phyloP scores from a whole-genome alignment of 2,888 invertebrate species.

The Dromius quadrimaculatus region DNA sequence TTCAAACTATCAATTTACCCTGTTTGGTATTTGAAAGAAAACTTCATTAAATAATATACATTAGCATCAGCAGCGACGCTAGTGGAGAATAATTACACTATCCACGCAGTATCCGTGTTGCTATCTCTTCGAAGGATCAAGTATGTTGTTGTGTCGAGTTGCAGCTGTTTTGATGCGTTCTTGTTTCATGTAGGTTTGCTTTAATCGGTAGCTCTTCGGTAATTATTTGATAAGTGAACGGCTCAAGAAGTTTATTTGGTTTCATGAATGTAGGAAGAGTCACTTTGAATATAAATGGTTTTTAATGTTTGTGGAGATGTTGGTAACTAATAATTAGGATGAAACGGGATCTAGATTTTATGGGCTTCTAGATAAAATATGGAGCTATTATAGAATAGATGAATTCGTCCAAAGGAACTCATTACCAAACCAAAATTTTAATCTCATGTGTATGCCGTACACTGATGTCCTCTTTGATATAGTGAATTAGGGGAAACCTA shows the following conservation, averaged over 20 bases:
- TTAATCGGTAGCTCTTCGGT: slow-evolving; percentile 24
- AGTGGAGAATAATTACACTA: slow-evolving; percentile 5
- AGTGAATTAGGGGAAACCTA: too few relatives aligned
- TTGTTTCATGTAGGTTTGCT: slow-evolving; percentile 20
- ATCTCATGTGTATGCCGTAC: too few relatives aligned
- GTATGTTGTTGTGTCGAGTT: slow-evolving; percentile 4
- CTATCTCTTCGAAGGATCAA: slow-evolving; percentile 1
- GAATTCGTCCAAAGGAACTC: too few relatives aligned
- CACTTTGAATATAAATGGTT: slow-evolving; percentile 2
- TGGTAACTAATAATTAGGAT: too few relatives aligned
- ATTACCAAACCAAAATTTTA: too few relatives aligned
- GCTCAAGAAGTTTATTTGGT: slow-evolving; percentile 1
- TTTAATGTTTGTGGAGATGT: too few relatives aligned
- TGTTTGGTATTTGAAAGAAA: neutral
- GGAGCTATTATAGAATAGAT: too few relatives aligned
- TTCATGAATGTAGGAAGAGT: neutral
- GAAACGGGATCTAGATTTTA: too few relatives aligned
- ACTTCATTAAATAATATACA: slow-evolving; percentile 3
- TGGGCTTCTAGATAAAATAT: too few relatives aligned
- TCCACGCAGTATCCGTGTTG: slow-evolving; percentile 18
- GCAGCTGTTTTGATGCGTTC: slow-evolving; percentile 14
- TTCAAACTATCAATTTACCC: neutral
- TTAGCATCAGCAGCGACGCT: neutral
- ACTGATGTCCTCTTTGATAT: too few relatives aligned
- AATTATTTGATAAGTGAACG: slow-evolving; percentile 29